A percentile compares a stretch with the other conserved stretches of the same genome.
phyloP scores from a whole-genome alignment of 64 coral and sea anemone species.

The Dendrophyllia cribrosa region DNA sequence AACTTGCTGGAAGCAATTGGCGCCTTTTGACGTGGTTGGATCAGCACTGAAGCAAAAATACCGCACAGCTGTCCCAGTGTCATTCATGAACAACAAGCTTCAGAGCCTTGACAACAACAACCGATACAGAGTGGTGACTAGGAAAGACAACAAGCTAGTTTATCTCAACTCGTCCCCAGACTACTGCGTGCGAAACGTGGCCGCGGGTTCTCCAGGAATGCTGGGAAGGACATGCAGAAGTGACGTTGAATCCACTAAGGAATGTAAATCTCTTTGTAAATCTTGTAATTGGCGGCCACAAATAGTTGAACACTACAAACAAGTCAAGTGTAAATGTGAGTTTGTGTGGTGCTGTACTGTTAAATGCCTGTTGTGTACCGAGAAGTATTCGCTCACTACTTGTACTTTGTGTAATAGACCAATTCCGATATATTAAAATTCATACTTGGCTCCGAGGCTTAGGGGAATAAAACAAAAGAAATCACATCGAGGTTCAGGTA shows the following conservation, averaged over 20 bases:
- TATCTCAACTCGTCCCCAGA: conserved; percentile 61
- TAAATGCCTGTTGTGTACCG: conserved; percentile 42
- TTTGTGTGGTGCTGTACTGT: conserved; percentile 67
- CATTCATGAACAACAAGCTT: conserved; percentile 45
- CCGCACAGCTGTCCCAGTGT: conserved; percentile 31
- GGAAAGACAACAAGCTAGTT: conserved; percentile 51
- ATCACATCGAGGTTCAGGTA: too few species aligned
- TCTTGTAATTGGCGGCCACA: neutral
- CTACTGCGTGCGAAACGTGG: conserved; percentile 42
- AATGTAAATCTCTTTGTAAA: conserved; percentile 20
- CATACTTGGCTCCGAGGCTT: too few species aligned
- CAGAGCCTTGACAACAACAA: neutral
- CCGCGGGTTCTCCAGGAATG: conserved; percentile 44
- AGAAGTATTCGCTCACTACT: conserved; percentile 36
- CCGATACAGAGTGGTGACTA: neutral
- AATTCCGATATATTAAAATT: too few species aligned
- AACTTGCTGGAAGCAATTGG: conserved; percentile 62
- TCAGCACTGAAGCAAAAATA: conserved; percentile 74
- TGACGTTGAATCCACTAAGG: conserved; percentile 6
- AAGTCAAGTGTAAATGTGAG: conserved; percentile 36
- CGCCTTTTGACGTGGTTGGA: conserved; percentile 54
- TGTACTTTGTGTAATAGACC: neutral
- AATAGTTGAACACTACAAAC: neutral
- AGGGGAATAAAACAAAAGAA: too few species aligned
- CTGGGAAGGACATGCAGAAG: conserved; percentile 48